A percentile compares a stretch with the other conserved stretches of the same genome.
phyloP scores from a whole-genome alignment of 2,888 invertebrate genomes.

The Temnothorax unifasciatus region DNA sequence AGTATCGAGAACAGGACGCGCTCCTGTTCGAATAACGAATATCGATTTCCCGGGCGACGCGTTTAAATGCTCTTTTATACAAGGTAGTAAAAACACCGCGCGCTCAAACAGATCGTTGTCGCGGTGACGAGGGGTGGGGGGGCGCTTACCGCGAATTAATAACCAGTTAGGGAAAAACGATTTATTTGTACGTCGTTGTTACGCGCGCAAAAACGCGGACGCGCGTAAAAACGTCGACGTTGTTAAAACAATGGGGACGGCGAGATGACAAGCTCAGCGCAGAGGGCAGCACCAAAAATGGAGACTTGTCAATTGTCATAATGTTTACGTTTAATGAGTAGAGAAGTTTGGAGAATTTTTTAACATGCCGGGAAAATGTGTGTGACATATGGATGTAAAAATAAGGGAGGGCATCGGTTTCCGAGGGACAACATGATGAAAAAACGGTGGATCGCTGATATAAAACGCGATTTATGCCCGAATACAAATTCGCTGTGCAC shows the following conservation, averaged over 20 bases:
- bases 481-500: no score
- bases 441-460: no score
- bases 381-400: no score
- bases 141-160: slow-evolving; percentile 1
- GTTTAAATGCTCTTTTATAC: slow-evolving; percentile 35
- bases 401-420: no score
- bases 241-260: background rate
- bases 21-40: slow-evolving; percentile 30
- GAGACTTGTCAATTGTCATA: no score
- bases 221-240: slow-evolving; percentile 6
- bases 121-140: background rate
- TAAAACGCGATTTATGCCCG: no score
- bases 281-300: no score
- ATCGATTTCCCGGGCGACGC: slow-evolving; percentile 16
- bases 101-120: background rate
- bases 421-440: no score
- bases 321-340: no score
- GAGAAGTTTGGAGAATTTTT: no score
- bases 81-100: slow-evolving; percentile 5
- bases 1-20: slow-evolving; percentile 36
- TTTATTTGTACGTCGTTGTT: slow-evolving; percentile 15
- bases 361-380: no score
- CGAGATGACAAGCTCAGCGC: no score
- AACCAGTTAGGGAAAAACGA: slow-evolving; percentile 20
- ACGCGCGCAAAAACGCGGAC: background rate